Evolutionary conservation across 2,113 vertebrate species (phyloP).

Genomic region (Heterotis niloticus): DNA sequence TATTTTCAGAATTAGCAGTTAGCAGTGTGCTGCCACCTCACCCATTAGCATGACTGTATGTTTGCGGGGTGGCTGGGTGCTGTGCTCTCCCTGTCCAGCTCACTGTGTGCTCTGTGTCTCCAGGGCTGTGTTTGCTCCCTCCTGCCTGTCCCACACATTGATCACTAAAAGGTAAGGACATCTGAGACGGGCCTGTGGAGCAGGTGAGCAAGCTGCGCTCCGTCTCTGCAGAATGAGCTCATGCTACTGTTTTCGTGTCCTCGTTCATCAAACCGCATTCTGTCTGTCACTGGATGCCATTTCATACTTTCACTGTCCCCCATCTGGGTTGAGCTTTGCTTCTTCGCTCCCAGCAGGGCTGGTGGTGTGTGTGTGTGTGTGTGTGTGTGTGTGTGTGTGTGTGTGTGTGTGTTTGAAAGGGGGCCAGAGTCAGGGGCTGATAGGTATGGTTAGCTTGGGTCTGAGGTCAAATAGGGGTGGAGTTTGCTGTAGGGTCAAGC

Average conservation of each 20-base stretch:
- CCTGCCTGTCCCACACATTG: conserved; percentile 72
- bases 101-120: conserved; percentile 29
- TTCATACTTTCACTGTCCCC: conserved; percentile 52
- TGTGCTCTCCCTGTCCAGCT: neutral
- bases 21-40: neutral
- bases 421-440: conserved; percentile 27
- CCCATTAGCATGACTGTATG: neutral
- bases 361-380: neutral
- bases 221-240: conserved; percentile 48
- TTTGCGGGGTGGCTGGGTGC: too few species aligned
- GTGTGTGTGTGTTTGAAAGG: neutral
- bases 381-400: neutral
- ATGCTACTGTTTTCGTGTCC: conserved; percentile 43
- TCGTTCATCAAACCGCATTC: conserved; percentile 55
- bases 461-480: conserved; percentile 17
- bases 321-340: neutral
- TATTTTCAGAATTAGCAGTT: too few species aligned
- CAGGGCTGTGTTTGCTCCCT: conserved; percentile 75
- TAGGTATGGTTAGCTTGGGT: conserved; percentile 25
- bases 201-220: conserved; percentile 25
- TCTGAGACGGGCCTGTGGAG: conserved; percentile 24
- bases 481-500: neutral
- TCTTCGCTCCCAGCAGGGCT: neutral
- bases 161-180: conserved; percentile 69
- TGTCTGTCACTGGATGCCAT: conserved; percentile 51